phyloP scores from a whole-genome alignment of 2,888 invertebrate genomes.

The Caenorhabditis sp. region DNA sequence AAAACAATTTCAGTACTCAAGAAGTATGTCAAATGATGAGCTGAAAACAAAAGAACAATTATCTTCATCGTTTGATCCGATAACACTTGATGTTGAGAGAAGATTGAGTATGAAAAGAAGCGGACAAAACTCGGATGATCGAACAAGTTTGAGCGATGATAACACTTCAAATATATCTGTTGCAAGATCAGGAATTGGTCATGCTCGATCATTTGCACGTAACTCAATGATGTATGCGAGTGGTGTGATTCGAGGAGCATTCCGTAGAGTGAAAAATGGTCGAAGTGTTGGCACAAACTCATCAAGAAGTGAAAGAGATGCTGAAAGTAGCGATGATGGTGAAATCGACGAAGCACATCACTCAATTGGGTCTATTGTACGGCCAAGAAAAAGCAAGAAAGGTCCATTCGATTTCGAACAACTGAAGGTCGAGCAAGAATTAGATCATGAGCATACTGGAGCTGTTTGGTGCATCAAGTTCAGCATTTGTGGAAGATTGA shows the following conservation, averaged over 20 bases:
- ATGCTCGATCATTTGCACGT: constrained; percentile 47
- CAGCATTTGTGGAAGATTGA: constrained; percentile 84
- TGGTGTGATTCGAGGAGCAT: constrained; percentile 56
- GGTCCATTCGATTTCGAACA: constrained; percentile 95
- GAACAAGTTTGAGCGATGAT: constrained; percentile 29
- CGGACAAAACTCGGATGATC: constrained; percentile 34
- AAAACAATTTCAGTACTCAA: constrained; percentile 4
- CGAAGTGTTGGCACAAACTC: not conserved
- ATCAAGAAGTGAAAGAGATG: constrained; percentile 21
- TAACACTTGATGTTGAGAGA: constrained; percentile 65
- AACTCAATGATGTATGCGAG: constrained; percentile 52
- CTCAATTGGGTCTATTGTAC: constrained; percentile 71
- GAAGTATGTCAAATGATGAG: constrained; percentile 37
- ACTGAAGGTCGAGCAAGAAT: constrained; percentile 84
- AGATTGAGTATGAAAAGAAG: constrained; percentile 66
- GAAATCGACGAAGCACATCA: constrained; percentile 39
- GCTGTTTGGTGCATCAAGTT: constrained; percentile 99
- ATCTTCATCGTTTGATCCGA: constrained; percentile 61
- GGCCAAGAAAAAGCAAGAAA: constrained; percentile 93
- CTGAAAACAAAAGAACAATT: constrained; percentile 18
- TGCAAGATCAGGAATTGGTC: constrained; percentile 33
- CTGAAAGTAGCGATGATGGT: constrained; percentile 45
- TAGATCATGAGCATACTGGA: constrained; percentile 82
- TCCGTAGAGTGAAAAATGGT: constrained; percentile 44
- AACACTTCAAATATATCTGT: constrained; percentile 25